Evolutionary conservation across 2,113 vertebrate genomes (phyloP).

Genomic region (Piaya cayana): DNA sequence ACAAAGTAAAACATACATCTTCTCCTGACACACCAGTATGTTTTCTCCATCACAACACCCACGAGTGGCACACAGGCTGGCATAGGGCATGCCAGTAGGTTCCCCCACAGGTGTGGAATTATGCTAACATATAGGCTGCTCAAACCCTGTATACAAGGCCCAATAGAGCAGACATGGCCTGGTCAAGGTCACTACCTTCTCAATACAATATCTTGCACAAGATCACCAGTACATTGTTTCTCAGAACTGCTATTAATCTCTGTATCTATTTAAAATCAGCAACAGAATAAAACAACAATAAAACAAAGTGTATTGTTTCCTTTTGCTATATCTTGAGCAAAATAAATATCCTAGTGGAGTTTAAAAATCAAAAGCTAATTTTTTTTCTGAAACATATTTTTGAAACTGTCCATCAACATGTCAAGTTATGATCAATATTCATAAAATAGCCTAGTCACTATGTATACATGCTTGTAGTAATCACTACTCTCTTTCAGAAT

Average conservation of each 20-base stretch:
- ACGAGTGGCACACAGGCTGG: neutral
- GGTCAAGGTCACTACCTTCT: neutral
- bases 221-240: neutral
- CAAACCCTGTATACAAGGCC: fast-evolving
- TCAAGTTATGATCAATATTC: neutral
- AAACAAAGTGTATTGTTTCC: neutral
- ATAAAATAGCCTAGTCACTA: neutral
- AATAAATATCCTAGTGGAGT: neutral
- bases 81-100: neutral
- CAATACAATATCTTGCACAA: neutral
- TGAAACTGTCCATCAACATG: neutral
- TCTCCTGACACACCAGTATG: neutral
- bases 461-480: neutral
- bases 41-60: neutral
- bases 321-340: neutral
- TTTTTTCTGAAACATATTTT: neutral
- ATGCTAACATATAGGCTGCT: no score
- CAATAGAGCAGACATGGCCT: no score
- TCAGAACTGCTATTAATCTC: neutral
- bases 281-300: no score
- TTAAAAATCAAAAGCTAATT: neutral
- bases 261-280: no score
- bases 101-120: neutral
- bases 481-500: neutral
- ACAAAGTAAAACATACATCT: neutral